Percentiles rank a stretch among this genome's conserved stretches.
Conservation (phyloP, 2,888 invertebrate genomes). For the Melinopterus prodromus region DNA sequence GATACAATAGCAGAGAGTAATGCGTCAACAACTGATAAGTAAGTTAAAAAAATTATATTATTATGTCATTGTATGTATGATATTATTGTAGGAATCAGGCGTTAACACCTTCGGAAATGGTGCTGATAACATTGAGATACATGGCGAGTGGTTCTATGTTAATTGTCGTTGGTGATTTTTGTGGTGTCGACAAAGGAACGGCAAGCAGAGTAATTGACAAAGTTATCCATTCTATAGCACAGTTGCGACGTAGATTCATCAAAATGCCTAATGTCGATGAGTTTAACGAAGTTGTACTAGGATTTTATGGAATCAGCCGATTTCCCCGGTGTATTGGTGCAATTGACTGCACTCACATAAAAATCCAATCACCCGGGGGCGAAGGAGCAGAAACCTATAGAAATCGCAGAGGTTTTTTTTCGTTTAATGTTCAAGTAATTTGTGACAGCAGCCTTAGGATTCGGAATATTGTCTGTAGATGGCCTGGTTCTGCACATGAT, state of each 20-base stretch:
- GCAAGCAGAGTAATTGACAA: conserved; percentile 9
- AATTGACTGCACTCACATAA: background rate
- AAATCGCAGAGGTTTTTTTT: background rate
- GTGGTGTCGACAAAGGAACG: conserved; percentile 1
- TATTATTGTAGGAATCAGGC: background rate
- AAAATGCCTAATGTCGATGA: conserved; percentile 4
- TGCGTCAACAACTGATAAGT: no score
- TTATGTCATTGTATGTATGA: no score
- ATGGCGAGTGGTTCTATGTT: background rate
- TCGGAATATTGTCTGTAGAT: background rate
- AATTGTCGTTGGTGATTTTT: background rate
- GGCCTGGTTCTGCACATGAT: background rate
- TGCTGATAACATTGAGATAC: background rate
- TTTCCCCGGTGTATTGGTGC: background rate
- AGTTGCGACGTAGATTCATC: background rate
- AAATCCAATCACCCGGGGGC: background rate
- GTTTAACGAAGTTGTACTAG: background rate
- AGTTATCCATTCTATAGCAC: background rate
- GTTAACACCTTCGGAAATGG: conserved; percentile 4
- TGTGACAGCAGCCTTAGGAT: background rate
- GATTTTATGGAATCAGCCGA: background rate
- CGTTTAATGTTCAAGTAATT: background rate
- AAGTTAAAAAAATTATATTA: no score
- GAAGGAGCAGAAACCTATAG: background rate
- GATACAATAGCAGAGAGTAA: no score